These are phyloP conservation scores for Seladonia tumulorum DNA, from an alignment of 2,888 invertebrate genomes.

Conservation along the genomic window DNA sequence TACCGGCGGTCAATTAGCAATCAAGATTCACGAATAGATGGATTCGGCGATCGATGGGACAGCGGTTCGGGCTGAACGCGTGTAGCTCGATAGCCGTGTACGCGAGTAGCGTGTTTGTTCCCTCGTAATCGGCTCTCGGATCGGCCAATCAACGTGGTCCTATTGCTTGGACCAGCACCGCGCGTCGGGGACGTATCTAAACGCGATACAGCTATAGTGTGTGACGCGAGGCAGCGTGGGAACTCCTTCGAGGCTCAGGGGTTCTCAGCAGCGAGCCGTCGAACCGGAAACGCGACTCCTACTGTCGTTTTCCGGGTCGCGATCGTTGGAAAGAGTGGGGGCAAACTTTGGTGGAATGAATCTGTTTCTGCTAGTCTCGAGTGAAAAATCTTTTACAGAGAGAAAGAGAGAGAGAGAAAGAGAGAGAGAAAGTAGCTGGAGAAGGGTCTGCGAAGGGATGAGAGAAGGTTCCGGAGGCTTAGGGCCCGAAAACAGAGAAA, in stretches of 20 bases:
- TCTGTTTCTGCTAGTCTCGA: neutral
- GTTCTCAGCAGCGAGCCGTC: slow-evolving; percentile 65
- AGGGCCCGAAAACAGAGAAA: neutral
- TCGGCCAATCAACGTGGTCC: slow-evolving; percentile 70
- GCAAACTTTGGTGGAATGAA: neutral
- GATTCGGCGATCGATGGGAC: slow-evolving; percentile 16
- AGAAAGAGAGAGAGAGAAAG: neutral
- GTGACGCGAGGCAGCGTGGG: slow-evolving; percentile 77
- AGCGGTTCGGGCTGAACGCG: slow-evolving; percentile 14
- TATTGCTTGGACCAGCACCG: slow-evolving; percentile 57
- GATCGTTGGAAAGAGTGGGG: neutral
- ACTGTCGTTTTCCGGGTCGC: neutral
- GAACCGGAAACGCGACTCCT: slow-evolving; percentile 42
- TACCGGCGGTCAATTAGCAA: slow-evolving; percentile 9
- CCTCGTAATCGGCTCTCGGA: slow-evolving; percentile 66
- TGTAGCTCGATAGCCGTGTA: slow-evolving; percentile 5
- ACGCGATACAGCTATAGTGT: slow-evolving; percentile 69
- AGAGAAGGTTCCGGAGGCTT: neutral
- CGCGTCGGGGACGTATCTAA: slow-evolving; percentile 67
- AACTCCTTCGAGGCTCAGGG: slow-evolving; percentile 75
- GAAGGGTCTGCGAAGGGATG: neutral
- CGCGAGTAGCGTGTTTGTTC: slow-evolving; percentile 33
- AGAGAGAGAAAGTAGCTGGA: neutral
- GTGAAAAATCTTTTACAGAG: neutral
- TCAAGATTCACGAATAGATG: slow-evolving; percentile 23